Evolutionary conservation across 2,888 invertebrate species (phyloP).

Genomic region (Caenorhabditis sp.): DNA sequence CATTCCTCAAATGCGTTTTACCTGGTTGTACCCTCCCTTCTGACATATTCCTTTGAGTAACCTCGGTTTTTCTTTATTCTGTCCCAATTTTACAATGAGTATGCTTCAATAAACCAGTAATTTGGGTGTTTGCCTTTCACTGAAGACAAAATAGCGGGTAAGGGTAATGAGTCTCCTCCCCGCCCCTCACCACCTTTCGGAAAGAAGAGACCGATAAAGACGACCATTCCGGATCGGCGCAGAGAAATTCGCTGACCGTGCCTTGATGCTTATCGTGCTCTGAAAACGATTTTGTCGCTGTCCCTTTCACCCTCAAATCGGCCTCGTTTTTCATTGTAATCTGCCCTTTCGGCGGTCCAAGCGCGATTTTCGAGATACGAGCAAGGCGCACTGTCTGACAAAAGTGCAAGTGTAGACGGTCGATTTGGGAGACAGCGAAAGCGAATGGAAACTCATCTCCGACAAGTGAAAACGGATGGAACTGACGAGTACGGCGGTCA

Average conservation of each 20-base stretch:
- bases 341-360: constrained; percentile 34
- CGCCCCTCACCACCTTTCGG: constrained; percentile 13
- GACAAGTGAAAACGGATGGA: constrained; percentile 29
- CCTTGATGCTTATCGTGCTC: constrained; percentile 52
- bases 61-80: no score
- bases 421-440: constrained; percentile 8
- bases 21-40: no score
- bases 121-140: no score
- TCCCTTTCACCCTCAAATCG: constrained; percentile 47
- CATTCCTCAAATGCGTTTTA: no score
- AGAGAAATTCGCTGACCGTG: constrained; percentile 32
- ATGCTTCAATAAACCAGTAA: no score
- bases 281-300: constrained; percentile 43
- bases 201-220: constrained; percentile 32
- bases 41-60: no score
- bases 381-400: constrained; percentile 41
- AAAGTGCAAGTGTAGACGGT: constrained; percentile 33
- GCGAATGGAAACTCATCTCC: not conserved
- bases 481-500: constrained; percentile 30
- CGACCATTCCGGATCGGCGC: constrained; percentile 44
- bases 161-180: constrained; percentile 27
- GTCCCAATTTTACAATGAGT: no score
- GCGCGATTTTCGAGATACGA: constrained; percentile 31
- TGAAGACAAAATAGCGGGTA: no score
- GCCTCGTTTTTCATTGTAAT: constrained; percentile 48